Base-by-base conservation (phyloP, 2,113 vertebrate species). In the Eulemur macaco region DNA sequence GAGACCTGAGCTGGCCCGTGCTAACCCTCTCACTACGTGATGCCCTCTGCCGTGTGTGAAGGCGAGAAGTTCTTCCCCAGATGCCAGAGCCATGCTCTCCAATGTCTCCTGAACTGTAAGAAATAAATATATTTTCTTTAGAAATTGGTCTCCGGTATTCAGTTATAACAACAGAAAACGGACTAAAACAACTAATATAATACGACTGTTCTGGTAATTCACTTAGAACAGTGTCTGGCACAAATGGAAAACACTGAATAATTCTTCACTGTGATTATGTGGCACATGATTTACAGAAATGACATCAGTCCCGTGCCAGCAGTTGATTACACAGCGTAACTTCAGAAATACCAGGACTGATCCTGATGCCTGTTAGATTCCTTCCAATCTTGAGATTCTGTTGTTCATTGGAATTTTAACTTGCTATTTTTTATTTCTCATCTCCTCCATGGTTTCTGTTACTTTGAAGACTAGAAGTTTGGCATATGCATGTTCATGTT, bases 341-440 rank as follows among this genome's bases (percentile, higher is more conserved):
- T 89, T 94, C 82, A 91, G 80, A 86, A 96, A 87, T 45, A 31
- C 15, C 54, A 74, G 54, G 25, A n/a, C 18, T 82, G 60, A 93
- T 39, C 4, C 8, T 80, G 58, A 73, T 39, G 21, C 58, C 18
- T n/a, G 0, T 45, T 91, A 63, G 18, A 54, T 84, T 91, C 50
- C 25, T 89, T 84, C 69, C 29, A 83, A 83, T 34, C 63, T 84
- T 94, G 39, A 89, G 54, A 78, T 91, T 66, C 60, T 31, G 74
- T 15, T 63, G 34, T 47, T 84, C 37, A 77, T 34, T 92, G 90
- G 91, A 91, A 91, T 50, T 84, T 76, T 37, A 84, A 80, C 23
- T 84, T 80, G 64, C 27, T 84, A 64, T 86, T 86, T 56, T 86
- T 93, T 69, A 73, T 82, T 93, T 92, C 34, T 93, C 66, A 56